These are phyloP conservation scores for Polyodon spathula DNA, from an alignment of 2,113 vertebrate genomes.

Conservation along the genomic window DNA sequence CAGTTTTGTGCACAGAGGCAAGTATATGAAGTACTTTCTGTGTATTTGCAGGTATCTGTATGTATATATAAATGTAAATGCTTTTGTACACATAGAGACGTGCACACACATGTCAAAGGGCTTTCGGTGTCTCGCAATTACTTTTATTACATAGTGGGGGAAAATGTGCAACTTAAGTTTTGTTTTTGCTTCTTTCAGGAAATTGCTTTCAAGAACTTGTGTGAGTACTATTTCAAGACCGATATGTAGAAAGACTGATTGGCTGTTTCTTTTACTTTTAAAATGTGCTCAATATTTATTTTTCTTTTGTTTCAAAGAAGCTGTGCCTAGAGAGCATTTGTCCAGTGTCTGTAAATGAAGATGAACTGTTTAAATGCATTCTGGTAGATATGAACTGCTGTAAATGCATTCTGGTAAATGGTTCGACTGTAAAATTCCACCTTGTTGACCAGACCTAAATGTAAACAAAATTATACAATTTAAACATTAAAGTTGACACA, in stretches of 20 bases:
- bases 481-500: conserved; percentile 28
- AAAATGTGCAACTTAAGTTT: conserved; percentile 29
- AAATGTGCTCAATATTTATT: conserved; percentile 28
- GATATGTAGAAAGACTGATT: conserved; percentile 54
- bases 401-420: conserved; percentile 15
- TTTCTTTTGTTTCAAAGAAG: conserved; percentile 42
- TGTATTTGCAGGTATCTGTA: neutral
- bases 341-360: conserved; percentile 34
- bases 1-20: neutral
- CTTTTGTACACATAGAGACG: neutral
- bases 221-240: conserved; percentile 50
- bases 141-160: conserved; percentile 25
- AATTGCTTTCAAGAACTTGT: conserved; percentile 41
- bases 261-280: conserved; percentile 34
- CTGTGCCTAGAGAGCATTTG: conserved; percentile 43
- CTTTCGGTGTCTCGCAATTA: neutral
- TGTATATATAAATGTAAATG: neutral
- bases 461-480: conserved; percentile 23
- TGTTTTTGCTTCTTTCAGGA: conserved; percentile 34
- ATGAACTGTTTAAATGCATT: conserved; percentile 35
- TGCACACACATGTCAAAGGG: conserved; percentile 3
- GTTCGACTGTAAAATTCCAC: conserved; percentile 3
- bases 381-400: conserved; percentile 33
- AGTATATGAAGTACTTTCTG: neutral
- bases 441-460: conserved; percentile 9